Conservation (phyloP, 2,888 invertebrate species). For the Eulithis testata region DNA sequence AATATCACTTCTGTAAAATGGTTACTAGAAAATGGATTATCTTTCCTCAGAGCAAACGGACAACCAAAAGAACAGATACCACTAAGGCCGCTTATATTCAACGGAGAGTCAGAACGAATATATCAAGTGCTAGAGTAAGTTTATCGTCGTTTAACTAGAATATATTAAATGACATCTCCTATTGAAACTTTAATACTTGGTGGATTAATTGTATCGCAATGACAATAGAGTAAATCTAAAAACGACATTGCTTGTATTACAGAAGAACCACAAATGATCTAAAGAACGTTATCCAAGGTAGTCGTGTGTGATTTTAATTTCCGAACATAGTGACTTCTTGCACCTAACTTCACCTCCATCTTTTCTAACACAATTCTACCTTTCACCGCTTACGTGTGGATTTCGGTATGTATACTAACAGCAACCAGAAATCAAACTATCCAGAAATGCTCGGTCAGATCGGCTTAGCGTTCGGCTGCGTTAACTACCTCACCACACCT, state of each 20-base stretch:
- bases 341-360: slow-evolving; percentile 45
- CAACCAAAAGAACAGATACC: slow-evolving; percentile 90
- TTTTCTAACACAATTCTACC: slow-evolving; percentile 54
- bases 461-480: slow-evolving; percentile 81
- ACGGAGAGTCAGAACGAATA: slow-evolving; percentile 86
- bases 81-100: slow-evolving; percentile 89
- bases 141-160: slow-evolving; percentile 27
- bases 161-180: slow-evolving; percentile 37
- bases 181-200: slow-evolving; percentile 26
- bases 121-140: slow-evolving; percentile 91
- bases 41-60: slow-evolving; percentile 70
- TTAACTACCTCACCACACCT: slow-evolving; percentile 77
- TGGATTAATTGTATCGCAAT: slow-evolving; percentile 21
- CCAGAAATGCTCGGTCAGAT: slow-evolving; percentile 83
- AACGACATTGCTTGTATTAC: slow-evolving; percentile 67
- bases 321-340: slow-evolving; percentile 41
- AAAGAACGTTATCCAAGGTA: slow-evolving; percentile 83
- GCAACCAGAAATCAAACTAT: slow-evolving; percentile 82
- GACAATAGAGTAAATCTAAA: slow-evolving; percentile 31
- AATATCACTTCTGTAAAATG: neutral
- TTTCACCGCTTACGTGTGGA: slow-evolving; percentile 66
- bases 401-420: slow-evolving; percentile 61
- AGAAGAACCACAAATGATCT: slow-evolving; percentile 83
- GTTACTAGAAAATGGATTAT: neutral
- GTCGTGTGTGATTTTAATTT: slow-evolving; percentile 71